These are phyloP conservation scores for Tenthredo notha DNA, from an alignment of 2,888 invertebrate species.

Conservation along the genomic window DNA sequence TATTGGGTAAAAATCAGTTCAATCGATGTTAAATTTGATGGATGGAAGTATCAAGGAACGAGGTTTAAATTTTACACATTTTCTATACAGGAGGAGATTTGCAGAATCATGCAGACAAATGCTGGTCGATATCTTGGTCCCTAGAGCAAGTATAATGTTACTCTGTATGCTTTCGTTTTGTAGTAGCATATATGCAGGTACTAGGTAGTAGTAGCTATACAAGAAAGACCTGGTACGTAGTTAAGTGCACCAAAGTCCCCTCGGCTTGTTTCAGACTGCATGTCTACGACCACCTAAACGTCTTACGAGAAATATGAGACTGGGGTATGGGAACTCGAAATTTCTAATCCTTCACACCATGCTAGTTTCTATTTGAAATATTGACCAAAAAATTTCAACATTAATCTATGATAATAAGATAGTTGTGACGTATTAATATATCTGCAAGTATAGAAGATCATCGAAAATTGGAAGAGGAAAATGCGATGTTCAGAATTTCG, in stretches of 20 bases:
- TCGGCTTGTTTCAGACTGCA: background rate
- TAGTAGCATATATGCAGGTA: background rate
- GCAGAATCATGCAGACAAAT: slow-evolving; percentile 1
- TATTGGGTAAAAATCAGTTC: background rate
- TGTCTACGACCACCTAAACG: background rate
- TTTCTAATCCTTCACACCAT: background rate
- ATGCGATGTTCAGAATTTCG: background rate
- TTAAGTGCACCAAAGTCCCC: background rate
- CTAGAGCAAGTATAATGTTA: background rate
- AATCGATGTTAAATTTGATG: background rate
- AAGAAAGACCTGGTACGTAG: background rate
- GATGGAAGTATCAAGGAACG: background rate
- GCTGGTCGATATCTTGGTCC: background rate
- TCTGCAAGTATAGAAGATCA: background rate
- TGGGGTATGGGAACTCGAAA: background rate
- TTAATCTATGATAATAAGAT: background rate
- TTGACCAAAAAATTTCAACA: background rate
- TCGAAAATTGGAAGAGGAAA: too few relatives aligned
- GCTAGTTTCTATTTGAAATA: background rate
- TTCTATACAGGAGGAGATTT: background rate
- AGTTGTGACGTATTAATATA: background rate
- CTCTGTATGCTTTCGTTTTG: background rate
- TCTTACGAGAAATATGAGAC: slow-evolving; percentile 16
- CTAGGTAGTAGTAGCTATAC: background rate
- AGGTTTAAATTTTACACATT: background rate